A percentile compares a stretch with the other conserved stretches of the same genome.
phyloP scores from a whole-genome alignment of 2,888 invertebrate genomes.

The Hypomecis punctinalis region DNA sequence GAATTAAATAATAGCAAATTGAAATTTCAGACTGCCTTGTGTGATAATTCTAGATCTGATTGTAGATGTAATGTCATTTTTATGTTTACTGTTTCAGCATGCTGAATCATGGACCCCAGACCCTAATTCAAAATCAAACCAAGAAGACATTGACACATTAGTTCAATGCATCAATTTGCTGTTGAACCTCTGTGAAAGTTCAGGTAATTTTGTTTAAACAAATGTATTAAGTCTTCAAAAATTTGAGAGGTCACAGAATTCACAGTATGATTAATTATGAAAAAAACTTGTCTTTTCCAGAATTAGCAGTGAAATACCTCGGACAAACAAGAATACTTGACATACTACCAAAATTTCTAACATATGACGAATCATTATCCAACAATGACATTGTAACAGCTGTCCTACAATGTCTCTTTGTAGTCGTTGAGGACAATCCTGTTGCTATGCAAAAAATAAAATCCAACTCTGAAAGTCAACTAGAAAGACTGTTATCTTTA shows the following conservation, averaged over 20 bases:
- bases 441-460: conserved; percentile 83
- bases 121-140: conserved; percentile 66
- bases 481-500: conserved; percentile 69
- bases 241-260: too few relatives aligned
- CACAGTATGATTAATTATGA: too few relatives aligned
- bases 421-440: conserved; percentile 89
- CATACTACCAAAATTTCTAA: conserved; percentile 85
- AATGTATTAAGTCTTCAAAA: neutral
- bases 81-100: conserved; percentile 61
- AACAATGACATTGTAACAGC: conserved; percentile 84
- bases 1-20: too few relatives aligned
- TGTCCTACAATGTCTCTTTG: conserved; percentile 88
- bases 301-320: conserved; percentile 86
- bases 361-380: conserved; percentile 78
- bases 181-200: conserved; percentile 89
- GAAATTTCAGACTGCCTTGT: too few relatives aligned
- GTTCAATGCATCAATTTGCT: conserved; percentile 88
- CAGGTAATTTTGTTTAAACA: conserved; percentile 62
- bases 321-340: conserved; percentile 87
- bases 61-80: too few relatives aligned
- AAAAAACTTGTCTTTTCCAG: conserved; percentile 57
- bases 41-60: too few relatives aligned
- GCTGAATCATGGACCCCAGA: conserved; percentile 82
- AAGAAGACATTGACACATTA: conserved; percentile 87
- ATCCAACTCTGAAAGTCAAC: conserved; percentile 72